Conservation (phyloP, 2,113 vertebrate genomes). For the Telmatochromis sp. region DNA sequence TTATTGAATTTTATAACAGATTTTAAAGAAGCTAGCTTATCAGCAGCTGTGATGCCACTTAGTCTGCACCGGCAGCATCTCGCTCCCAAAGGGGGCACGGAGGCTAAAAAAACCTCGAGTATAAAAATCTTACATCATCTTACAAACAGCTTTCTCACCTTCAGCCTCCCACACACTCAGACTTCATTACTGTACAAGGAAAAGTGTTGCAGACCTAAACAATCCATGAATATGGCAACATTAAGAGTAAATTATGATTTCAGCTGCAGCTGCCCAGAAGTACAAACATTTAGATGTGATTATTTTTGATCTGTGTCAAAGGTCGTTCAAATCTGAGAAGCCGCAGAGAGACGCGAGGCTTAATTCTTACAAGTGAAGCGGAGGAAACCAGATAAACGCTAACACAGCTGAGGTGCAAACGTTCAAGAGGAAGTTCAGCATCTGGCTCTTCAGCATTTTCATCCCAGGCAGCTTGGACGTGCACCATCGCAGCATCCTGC, state of each 20-base stretch:
- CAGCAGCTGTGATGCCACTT: not conserved
- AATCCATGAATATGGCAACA: not conserved
- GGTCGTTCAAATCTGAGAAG: not conserved
- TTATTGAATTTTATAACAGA: not conserved
- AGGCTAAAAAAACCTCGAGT: not conserved
- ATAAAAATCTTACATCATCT: not conserved
- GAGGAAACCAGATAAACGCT: not conserved
- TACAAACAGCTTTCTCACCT: not conserved
- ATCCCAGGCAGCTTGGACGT: not conserved
- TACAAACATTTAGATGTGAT: not conserved
- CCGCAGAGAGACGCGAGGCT: fast-evolving
- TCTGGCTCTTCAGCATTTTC: not conserved
- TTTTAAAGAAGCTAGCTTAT: not conserved
- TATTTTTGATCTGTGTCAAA: not conserved
- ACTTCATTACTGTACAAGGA: not conserved
- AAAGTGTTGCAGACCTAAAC: not conserved
- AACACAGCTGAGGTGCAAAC: not conserved
- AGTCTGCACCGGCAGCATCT: not conserved
- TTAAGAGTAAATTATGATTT: not conserved
- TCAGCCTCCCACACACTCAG: not conserved
- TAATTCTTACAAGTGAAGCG: not conserved
- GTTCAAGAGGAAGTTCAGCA: not conserved
- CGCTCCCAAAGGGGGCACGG: not conserved
- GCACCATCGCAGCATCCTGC: not conserved
- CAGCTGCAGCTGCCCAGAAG: not conserved